Evolutionary conservation across 2,888 invertebrate genomes (phyloP).

Genomic region (Leptinotarsa tumamoca): DNA sequence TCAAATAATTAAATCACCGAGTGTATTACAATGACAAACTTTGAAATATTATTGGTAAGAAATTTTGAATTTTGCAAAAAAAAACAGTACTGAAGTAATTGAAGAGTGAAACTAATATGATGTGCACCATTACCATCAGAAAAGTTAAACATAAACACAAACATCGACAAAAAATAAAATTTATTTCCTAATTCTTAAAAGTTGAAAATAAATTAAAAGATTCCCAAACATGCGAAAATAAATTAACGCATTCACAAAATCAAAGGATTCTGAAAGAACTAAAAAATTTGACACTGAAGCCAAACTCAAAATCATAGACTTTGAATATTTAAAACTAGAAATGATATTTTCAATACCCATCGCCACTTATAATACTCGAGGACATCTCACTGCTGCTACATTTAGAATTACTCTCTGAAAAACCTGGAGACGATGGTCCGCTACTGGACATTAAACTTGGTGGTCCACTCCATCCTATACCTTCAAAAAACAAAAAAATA

Average conservation of each 20-base stretch:
- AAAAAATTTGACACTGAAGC: conserved; percentile 35
- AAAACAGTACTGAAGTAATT: not conserved
- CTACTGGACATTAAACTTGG: conserved; percentile 84
- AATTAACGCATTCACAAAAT: conserved; percentile 25
- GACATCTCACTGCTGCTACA: conserved; percentile 73
- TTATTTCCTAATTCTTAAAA: conserved; percentile 26
- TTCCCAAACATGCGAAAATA: conserved; percentile 8
- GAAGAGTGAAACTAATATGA: not conserved
- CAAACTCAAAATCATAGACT: conserved; percentile 29
- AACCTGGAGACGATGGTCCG: conserved; percentile 85
- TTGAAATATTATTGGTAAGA: no score
- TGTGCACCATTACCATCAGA: not conserved
- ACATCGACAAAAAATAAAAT: conserved; percentile 30
- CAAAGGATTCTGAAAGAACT: conserved; percentile 30
- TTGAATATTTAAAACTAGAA: conserved; percentile 23
- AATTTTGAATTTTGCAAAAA: no score
- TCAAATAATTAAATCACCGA: no score
- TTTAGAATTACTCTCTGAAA: conserved; percentile 72
- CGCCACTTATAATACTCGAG: conserved; percentile 73
- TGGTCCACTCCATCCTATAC: conserved; percentile 84
- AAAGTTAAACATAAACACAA: conserved; percentile 30
- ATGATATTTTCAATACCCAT: conserved; percentile 68
- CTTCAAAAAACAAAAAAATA: conserved; percentile 49
- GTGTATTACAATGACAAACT: no score
- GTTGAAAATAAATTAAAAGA: conserved; percentile 18